Conservation (phyloP, 1,140 invertebrate species). For the Drosophila punjabiensis region DNA sequence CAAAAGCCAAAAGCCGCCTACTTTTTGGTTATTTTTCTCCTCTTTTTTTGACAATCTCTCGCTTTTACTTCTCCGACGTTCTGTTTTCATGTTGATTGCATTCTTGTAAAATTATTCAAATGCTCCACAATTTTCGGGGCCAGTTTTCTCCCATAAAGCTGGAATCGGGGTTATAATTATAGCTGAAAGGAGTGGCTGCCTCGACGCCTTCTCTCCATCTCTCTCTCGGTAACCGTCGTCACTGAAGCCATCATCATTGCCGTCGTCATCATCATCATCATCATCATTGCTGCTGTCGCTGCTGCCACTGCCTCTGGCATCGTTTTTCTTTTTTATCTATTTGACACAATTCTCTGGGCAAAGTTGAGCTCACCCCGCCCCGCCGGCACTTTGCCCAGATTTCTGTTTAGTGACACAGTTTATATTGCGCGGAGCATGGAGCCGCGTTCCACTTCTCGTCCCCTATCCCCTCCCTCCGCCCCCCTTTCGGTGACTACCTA, state of each 20-base stretch:
- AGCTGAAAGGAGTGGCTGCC: conserved; percentile 67
- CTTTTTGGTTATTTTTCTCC: conserved; percentile 37
- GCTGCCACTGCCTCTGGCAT: conserved; percentile 47
- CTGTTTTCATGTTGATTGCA: conserved; percentile 68
- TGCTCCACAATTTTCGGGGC: conserved; percentile 80
- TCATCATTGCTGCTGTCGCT: conserved; percentile 10
- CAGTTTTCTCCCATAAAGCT: conserved; percentile 64
- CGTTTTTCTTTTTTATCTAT: conserved; percentile 77
- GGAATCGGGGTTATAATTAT: conserved; percentile 82
- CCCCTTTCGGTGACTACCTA: conserved; percentile 67
- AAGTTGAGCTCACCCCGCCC: conserved; percentile 57
- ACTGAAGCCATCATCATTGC: conserved; percentile 36
- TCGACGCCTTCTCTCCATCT: conserved; percentile 39
- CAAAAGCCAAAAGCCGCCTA: conserved; percentile 67
- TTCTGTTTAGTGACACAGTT: conserved; percentile 83
- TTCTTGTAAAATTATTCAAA: conserved; percentile 81
- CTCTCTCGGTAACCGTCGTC: conserved; percentile 6
- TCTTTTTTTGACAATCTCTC: conserved; percentile 55
- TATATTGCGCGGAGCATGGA: conserved; percentile 61
- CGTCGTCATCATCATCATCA: conserved; percentile 23
- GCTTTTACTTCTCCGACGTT: conserved; percentile 48
- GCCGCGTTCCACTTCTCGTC: conserved; percentile 36
- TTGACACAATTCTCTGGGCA: conserved; percentile 81
- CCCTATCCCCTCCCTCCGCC: background rate
- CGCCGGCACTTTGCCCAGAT: conserved; percentile 41